Evolutionary conservation across 2,113 vertebrate genomes (phyloP).

Genomic region (Pseudois nayaur): DNA sequence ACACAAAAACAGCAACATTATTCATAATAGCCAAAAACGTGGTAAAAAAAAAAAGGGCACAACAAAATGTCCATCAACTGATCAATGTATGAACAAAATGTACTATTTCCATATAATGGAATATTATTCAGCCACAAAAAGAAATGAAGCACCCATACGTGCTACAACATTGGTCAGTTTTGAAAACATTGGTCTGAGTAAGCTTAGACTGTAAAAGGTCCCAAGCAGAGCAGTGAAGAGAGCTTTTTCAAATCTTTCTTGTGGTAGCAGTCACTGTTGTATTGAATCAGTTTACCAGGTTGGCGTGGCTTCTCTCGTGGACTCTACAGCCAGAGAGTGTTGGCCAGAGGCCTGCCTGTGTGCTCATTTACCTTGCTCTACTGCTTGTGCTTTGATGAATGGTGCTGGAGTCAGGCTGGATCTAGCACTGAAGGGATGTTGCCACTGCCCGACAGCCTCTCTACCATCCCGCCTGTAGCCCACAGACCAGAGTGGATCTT

Average conservation of each 20-base stretch:
- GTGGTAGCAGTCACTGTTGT: background rate
- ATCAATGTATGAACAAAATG: background rate
- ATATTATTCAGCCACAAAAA: background rate
- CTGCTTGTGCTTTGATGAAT: background rate
- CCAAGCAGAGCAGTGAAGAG: background rate
- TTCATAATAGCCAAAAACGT: background rate
- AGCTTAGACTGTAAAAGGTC: background rate
- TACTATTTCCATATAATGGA: background rate
- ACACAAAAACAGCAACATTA: background rate
- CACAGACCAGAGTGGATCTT: background rate
- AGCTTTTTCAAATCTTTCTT: background rate
- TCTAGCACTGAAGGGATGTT: background rate
- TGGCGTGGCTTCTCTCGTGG: background rate
- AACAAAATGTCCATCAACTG: background rate
- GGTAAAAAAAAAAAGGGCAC: background rate
- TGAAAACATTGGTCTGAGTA: conserved; percentile 9
- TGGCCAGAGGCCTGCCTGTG: background rate
- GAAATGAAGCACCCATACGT: background rate
- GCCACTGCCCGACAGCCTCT: background rate
- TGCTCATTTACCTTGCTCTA: background rate
- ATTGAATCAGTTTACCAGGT: background rate
- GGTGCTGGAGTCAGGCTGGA: background rate
- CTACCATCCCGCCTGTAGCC: background rate
- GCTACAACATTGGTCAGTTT: background rate
- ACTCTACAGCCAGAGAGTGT: background rate